These are phyloP conservation scores for Chlorops oryzae DNA, from an alignment of 1,140 invertebrate genomes.

Conservation along the genomic window DNA sequence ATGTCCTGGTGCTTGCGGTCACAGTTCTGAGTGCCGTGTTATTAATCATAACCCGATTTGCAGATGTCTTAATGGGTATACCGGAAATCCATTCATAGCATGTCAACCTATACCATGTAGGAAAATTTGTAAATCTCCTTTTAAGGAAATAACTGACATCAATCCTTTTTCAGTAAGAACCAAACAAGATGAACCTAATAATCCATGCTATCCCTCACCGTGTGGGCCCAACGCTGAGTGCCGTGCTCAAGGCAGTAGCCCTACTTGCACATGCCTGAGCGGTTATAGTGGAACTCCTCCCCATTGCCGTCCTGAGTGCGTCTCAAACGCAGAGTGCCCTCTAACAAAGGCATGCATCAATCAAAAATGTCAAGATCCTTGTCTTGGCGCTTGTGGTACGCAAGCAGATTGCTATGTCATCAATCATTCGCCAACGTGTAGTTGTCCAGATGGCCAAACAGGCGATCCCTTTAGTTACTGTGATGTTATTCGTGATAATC, in stretches of 20 bases:
- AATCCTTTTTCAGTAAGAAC: slow-evolving; percentile 35
- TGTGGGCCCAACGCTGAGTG: slow-evolving; percentile 71
- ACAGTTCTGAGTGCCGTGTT: slow-evolving; percentile 71
- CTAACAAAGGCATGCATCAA: slow-evolving; percentile 52
- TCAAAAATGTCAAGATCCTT: slow-evolving; percentile 57
- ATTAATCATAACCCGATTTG: slow-evolving; percentile 78
- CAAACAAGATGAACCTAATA: slow-evolving; percentile 32
- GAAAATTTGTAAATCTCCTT: too few species aligned
- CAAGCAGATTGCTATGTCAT: slow-evolving; percentile 61
- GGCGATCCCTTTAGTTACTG: slow-evolving; percentile 67
- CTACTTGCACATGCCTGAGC: slow-evolving; percentile 61
- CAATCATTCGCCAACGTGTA: slow-evolving; percentile 61
- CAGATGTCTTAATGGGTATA: slow-evolving; percentile 61
- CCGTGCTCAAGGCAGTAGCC: slow-evolving; percentile 55
- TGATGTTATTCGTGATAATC: slow-evolving; percentile 49
- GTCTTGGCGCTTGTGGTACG: slow-evolving; percentile 55
- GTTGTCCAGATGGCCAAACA: slow-evolving; percentile 58
- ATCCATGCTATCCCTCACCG: slow-evolving; percentile 66
- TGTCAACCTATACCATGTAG: slow-evolving; percentile 60
- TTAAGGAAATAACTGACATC: slow-evolving; percentile 29
- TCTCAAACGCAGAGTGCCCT: slow-evolving; percentile 54
- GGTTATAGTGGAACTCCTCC: slow-evolving; percentile 58
- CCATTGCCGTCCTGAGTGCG: slow-evolving; percentile 57
- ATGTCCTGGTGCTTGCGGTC: slow-evolving; percentile 53
- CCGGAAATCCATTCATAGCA: slow-evolving; percentile 68